These are phyloP conservation scores for Zingel zingel DNA, from an alignment of 2,113 vertebrate genomes.

Conservation along the genomic window DNA sequence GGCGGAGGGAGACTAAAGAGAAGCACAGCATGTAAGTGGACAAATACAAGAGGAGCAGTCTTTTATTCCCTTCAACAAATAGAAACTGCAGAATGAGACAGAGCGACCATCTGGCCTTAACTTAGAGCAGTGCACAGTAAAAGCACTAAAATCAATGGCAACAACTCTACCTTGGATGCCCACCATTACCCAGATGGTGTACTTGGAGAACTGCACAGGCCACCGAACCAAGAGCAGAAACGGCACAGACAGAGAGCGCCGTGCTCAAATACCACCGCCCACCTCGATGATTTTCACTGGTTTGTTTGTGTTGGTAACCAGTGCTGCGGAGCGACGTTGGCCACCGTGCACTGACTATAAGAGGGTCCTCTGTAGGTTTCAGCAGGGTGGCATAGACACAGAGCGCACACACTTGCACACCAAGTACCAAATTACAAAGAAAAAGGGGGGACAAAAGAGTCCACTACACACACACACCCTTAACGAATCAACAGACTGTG, in stretches of 20 bases:
- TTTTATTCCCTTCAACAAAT: conserved; percentile 76
- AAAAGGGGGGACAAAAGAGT: not conserved
- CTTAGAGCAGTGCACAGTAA: conserved; percentile 77
- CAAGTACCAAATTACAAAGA: conserved; percentile 26
- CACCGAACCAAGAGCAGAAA: conserved; percentile 77
- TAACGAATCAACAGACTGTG: conserved; percentile 27
- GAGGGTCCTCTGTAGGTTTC: conserved; percentile 81
- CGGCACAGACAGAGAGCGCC: conserved; percentile 52
- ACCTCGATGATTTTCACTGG: conserved; percentile 63
- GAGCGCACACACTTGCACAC: conserved; percentile 41
- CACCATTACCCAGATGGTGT: conserved; percentile 85
- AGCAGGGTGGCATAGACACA: conserved; percentile 44
- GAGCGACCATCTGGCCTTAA: conserved; percentile 83
- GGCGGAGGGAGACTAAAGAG: conserved; percentile 50
- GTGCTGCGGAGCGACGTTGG: conserved; percentile 40
- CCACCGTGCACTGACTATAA: conserved; percentile 45
- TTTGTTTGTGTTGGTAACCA: conserved; percentile 56
- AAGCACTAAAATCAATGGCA: conserved; percentile 83
- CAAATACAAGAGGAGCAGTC: conserved; percentile 55
- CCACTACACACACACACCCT: conserved; percentile 14
- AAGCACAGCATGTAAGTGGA: conserved; percentile 61
- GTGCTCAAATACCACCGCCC: conserved; percentile 52
- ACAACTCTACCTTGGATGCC: conserved; percentile 83
- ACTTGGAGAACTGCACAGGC: conserved; percentile 75
- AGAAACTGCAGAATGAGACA: conserved; percentile 76